These are phyloP conservation scores for Bolborhynchus lineola DNA, from an alignment of 2,113 vertebrate genomes.

Conservation along the genomic window DNA sequence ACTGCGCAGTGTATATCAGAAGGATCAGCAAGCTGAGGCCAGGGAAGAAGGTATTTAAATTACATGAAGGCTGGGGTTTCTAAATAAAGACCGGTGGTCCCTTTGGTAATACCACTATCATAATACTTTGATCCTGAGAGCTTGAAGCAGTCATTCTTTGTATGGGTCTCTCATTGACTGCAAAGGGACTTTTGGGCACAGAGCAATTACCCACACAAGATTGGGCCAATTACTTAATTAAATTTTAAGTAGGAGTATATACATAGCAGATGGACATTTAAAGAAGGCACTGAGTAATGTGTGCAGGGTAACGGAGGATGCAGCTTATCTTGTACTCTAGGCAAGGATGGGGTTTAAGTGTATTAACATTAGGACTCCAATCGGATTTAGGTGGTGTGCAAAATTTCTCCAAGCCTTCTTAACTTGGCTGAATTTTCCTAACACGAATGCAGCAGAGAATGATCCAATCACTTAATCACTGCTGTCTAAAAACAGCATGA, in stretches of 20 bases:
- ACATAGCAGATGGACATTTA: conserved; percentile 25
- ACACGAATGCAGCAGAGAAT: not conserved
- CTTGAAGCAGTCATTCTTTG: not conserved
- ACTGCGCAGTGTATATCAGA: not conserved
- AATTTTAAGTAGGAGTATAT: conserved; percentile 17
- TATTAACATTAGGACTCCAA: not conserved
- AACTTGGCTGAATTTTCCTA: not conserved
- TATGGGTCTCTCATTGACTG: not conserved
- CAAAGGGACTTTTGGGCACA: conserved; percentile 46
- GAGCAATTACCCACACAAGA: conserved; percentile 43
- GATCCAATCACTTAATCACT: not conserved
- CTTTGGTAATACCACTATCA: conserved; percentile 7
- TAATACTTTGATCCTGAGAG: conserved; percentile 2
- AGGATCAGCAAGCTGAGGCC: not conserved
- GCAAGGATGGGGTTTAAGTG: not conserved
- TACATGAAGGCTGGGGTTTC: not conserved
- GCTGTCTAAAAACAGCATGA: not conserved
- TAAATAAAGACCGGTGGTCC: conserved; percentile 25
- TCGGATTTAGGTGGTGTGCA: not conserved
- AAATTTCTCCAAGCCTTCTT: not conserved
- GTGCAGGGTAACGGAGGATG: not conserved
- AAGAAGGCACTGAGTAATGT: conserved; percentile 7
- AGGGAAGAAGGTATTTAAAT: not conserved
- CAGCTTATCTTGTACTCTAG: not conserved
- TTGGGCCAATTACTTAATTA: conserved; percentile 39